Conservation (phyloP, 92 coral and sea anemone species). For the Umimayanthus chanpuru region DNA sequence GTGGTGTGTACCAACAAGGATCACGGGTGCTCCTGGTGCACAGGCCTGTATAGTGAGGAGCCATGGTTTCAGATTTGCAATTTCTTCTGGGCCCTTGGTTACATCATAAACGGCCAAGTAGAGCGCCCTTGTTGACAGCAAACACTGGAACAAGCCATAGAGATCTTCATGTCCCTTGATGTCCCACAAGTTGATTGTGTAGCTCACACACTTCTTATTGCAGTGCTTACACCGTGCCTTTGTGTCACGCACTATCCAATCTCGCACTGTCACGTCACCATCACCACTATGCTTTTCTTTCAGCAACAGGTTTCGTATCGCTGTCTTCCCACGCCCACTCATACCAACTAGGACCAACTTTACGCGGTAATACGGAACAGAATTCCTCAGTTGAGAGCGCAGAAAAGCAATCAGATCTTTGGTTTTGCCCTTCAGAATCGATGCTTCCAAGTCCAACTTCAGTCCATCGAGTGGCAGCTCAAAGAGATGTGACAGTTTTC, state of each 20-base stretch:
- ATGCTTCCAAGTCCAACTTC: conserved; percentile 78
- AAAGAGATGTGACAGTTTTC: conserved; percentile 81
- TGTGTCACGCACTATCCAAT: conserved; percentile 81
- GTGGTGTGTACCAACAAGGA: conserved; percentile 93
- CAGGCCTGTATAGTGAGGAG: conserved; percentile 81
- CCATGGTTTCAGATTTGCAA: conserved; percentile 87
- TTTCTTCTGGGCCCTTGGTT: conserved; percentile 80
- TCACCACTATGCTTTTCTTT: conserved; percentile 57
- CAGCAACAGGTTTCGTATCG: conserved; percentile 74
- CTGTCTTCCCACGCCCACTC: conserved; percentile 91
- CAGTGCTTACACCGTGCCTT: conserved; percentile 85
- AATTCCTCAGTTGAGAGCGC: conserved; percentile 80
- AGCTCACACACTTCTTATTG: conserved; percentile 76
- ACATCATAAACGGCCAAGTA: conserved; percentile 90
- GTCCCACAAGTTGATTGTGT: conserved; percentile 88
- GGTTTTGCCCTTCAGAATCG: conserved; percentile 83
- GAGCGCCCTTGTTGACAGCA: conserved; percentile 81
- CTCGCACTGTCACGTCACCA: conserved; percentile 70
- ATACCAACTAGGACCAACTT: conserved; percentile 87
- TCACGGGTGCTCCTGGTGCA: conserved; percentile 87
- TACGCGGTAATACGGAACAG: conserved; percentile 91
- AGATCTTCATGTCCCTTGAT: conserved; percentile 76
- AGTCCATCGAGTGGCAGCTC: conserved; percentile 80
- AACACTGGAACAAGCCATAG: conserved; percentile 77
- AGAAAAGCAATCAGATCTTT: conserved; percentile 89